phyloP scores from a whole-genome alignment of 2,797 vertebrate genomes.

The Gorsachius magnificus region DNA sequence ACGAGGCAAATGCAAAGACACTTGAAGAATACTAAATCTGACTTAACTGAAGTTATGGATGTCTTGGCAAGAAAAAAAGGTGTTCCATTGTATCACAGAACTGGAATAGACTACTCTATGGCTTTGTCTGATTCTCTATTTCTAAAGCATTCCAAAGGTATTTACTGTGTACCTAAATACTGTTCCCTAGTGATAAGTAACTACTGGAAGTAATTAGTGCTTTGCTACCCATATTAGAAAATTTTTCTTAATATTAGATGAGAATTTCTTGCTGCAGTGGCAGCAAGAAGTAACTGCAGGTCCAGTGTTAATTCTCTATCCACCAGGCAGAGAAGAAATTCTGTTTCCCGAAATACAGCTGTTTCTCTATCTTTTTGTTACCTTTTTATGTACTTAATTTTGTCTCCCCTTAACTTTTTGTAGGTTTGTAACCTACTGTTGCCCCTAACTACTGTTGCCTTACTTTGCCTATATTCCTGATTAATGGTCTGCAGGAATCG shows the following conservation, averaged over 20 bases:
- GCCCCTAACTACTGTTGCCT: not conserved
- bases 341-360: not conserved
- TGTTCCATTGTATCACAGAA: not conserved
- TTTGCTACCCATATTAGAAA: not conserved
- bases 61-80: not conserved
- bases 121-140: not conserved
- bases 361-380: not conserved
- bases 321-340: not conserved
- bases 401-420: not conserved
- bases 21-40: not conserved
- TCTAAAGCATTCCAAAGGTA: not conserved
- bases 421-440: not conserved
- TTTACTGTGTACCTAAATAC: not conserved
- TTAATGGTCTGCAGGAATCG: not conserved
- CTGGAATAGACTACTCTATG: not conserved
- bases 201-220: not conserved
- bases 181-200: not conserved
- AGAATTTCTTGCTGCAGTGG: not conserved
- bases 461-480: not conserved
- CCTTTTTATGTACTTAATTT: not conserved
- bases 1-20: not conserved
- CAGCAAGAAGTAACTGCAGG: not conserved
- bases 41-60: not conserved
- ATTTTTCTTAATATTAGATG: not conserved
- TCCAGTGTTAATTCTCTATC: not conserved